A percentile compares a stretch with the other conserved stretches of the same genome.
Evolutionary conservation across 2,797 vertebrate genomes (phyloP).

Genomic region (Chaunax sp.): DNA sequence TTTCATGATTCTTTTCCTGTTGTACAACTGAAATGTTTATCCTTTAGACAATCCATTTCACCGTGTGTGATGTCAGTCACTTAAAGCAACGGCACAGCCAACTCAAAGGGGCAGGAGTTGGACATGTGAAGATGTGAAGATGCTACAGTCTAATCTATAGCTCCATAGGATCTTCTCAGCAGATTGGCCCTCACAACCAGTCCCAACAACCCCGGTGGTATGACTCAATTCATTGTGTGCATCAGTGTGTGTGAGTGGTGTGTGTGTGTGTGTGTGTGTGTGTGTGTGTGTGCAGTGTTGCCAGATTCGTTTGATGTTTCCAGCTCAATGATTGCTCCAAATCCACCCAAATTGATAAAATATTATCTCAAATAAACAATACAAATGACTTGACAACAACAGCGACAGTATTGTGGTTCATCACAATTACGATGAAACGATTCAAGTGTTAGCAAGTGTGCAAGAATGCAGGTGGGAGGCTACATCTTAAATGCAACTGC

Average conservation of each 20-base stretch:
- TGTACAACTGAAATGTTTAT: slow-evolving; percentile 74
- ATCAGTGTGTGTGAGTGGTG: slow-evolving; percentile 26
- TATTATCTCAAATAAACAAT: not conserved
- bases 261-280: slow-evolving; percentile 34
- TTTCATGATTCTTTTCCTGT: slow-evolving; percentile 57
- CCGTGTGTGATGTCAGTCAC: slow-evolving; percentile 76
- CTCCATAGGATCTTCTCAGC: slow-evolving; percentile 43
- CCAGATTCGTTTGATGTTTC: not conserved
- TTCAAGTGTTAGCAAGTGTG: not conserved
- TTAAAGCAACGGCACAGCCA: slow-evolving; percentile 78
- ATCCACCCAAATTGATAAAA: not conserved
- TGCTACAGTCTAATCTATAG: slow-evolving; percentile 41
- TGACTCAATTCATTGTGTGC: slow-evolving; percentile 25
- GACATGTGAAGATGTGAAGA: slow-evolving; percentile 52
- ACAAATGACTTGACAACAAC: not conserved
- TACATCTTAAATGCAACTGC: too few relatives aligned
- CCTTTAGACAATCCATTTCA: slow-evolving; percentile 70
- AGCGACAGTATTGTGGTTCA: too few relatives aligned
- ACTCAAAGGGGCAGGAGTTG: slow-evolving; percentile 62
- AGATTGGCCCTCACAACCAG: slow-evolving; percentile 45
- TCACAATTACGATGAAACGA: not conserved
- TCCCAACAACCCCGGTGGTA: slow-evolving; percentile 52
- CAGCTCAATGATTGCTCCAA: not conserved
- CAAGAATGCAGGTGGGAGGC: not conserved
- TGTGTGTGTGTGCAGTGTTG: slow-evolving; percentile 6